Percentiles rank a stretch among this genome's conserved stretches.
These are phyloP conservation scores for Rhinogobius similis DNA, from an alignment of 2,113 vertebrate genomes.

Conservation along the genomic window DNA sequence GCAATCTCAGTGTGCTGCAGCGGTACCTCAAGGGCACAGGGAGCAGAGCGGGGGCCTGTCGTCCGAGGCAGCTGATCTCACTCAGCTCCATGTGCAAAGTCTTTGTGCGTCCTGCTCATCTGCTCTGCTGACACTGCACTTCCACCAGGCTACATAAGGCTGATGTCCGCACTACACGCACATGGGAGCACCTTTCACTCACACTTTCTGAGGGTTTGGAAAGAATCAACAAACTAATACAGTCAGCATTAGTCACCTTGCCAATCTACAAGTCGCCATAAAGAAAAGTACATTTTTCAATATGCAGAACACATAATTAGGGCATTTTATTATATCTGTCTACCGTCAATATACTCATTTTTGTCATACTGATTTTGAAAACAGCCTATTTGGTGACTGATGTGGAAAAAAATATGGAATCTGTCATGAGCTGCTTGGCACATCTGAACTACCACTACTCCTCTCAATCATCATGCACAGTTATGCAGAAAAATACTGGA, in stretches of 20 bases:
- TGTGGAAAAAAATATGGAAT: neutral
- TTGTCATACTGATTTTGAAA: neutral
- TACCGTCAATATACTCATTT: neutral
- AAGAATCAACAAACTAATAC: neutral
- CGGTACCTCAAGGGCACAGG: constrained; percentile 58
- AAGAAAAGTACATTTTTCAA: neutral
- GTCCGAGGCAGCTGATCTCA: constrained; percentile 64
- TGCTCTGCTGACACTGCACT: constrained; percentile 64
- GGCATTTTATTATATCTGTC: neutral
- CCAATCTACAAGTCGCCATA: neutral
- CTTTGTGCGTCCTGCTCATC: constrained; percentile 49
- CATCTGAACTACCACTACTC: constrained; percentile 29
- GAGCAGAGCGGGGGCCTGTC: constrained; percentile 34
- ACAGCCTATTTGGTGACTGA: neutral
- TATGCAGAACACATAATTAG: neutral
- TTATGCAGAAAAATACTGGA: constrained; percentile 40
- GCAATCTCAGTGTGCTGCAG: constrained; percentile 37
- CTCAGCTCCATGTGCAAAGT: constrained; percentile 44
- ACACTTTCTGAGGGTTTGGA: constrained; percentile 2
- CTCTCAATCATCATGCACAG: constrained; percentile 39
- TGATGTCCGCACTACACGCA: constrained; percentile 20
- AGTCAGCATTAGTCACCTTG: neutral
- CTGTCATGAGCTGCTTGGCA: constrained; percentile 2
- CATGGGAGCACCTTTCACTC: constrained; percentile 9
- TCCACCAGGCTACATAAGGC: constrained; percentile 27